Evolutionary conservation across 92 coral and sea anemone species (phyloP).

Genomic region (Anthopleura xanthogrammica): DNA sequence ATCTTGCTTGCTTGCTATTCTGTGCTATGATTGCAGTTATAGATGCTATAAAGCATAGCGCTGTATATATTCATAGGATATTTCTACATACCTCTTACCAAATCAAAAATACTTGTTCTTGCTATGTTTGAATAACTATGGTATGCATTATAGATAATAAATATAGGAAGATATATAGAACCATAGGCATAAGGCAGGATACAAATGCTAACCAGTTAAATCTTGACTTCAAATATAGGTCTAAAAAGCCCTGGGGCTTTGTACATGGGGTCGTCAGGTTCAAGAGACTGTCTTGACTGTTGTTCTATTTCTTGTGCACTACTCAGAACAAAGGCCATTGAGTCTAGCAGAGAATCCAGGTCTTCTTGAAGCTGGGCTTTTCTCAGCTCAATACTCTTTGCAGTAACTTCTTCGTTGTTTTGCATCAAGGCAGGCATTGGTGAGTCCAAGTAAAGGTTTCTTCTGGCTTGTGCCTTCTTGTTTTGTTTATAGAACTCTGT

Average conservation of each 20-base stretch:
- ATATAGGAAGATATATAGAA: neutral
- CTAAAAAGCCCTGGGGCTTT: constrained; percentile 71
- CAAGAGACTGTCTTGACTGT: constrained; percentile 13
- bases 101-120: neutral
- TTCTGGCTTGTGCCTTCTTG: constrained; percentile 56
- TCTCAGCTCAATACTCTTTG: constrained; percentile 75
- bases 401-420: constrained; percentile 47
- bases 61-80: neutral
- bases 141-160: neutral
- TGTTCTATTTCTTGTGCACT: constrained; percentile 36
- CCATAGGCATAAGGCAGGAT: neutral
- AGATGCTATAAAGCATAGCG: neutral
- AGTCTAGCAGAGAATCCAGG: constrained; percentile 79
- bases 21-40: neutral
- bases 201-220: constrained; percentile 32
- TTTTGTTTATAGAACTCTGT: constrained; percentile 67
- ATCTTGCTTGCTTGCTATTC: neutral
- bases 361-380: constrained; percentile 84
- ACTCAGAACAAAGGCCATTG: constrained; percentile 86
- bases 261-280: constrained; percentile 36
- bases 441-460: constrained; percentile 69
- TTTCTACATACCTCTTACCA: neutral
- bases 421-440: constrained; percentile 67
- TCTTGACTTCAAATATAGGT: constrained; percentile 95
- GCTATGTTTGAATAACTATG: constrained; percentile 1